Percentiles rank a stretch among this genome's conserved stretches.
Evolutionary conservation across 92 coral and sea anemone genomes (phyloP).

Genomic region (Porites rus): DNA sequence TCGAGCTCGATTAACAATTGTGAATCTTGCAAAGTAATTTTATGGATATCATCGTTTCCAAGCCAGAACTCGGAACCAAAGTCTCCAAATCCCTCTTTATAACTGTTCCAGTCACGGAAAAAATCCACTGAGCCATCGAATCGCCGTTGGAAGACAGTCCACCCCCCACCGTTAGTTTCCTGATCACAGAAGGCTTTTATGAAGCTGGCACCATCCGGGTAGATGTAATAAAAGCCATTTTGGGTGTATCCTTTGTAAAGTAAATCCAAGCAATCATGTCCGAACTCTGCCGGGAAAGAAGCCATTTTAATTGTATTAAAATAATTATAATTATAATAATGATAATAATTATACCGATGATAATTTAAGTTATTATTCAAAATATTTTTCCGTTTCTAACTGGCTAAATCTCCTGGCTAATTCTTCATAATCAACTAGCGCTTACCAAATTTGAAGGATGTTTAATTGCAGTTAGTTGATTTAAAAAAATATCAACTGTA

Average conservation of each 20-base stretch:
- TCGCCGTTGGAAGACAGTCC: conserved; percentile 72
- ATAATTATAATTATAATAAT: no score
- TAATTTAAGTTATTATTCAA: no score
- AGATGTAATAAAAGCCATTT: conserved; percentile 46
- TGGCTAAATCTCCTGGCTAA: no score
- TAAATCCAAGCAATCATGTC: conserved; percentile 30
- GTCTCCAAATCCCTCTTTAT: conserved; percentile 71
- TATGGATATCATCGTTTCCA: conserved; percentile 66
- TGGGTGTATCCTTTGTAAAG: conserved; percentile 56
- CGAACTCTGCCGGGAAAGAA: background rate
- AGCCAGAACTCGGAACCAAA: conserved; percentile 71
- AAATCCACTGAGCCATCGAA: conserved; percentile 59
- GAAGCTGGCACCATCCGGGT: conserved; percentile 40
- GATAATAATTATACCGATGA: no score
- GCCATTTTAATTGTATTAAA: no score
- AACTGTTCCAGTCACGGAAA: conserved; percentile 50
- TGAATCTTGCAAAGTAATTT: conserved; percentile 23
- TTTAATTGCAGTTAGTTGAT: no score
- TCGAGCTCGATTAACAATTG: conserved; percentile 55
- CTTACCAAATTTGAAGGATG: no score
- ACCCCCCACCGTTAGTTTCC: conserved; percentile 76
- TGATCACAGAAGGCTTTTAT: conserved; percentile 67
- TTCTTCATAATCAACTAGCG: no score
- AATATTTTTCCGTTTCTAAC: no score
- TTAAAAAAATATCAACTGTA: no score